phyloP scores from a whole-genome alignment of 2,888 invertebrate genomes.

The Trilocha varians region DNA sequence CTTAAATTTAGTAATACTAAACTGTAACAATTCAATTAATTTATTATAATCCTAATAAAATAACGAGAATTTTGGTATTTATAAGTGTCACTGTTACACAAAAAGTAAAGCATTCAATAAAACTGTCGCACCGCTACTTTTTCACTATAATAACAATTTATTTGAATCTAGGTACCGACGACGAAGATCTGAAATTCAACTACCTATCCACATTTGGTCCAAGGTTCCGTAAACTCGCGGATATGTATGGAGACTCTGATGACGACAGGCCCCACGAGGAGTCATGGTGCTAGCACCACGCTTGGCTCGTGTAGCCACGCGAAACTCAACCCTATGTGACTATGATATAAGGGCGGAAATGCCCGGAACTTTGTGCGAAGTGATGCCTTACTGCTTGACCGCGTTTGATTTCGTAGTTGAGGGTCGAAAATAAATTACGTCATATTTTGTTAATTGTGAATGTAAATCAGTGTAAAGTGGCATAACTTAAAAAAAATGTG shows the following conservation, averaged over 20 bases:
- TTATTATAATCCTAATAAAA: too few species aligned
- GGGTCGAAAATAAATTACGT: too few species aligned
- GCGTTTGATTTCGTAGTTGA: too few species aligned
- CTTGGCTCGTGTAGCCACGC: conserved; percentile 63
- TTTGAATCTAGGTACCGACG: conserved; percentile 79
- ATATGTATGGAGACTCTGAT: conserved; percentile 95
- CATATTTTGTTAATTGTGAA: conserved; percentile 16
- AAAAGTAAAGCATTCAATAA: too few species aligned
- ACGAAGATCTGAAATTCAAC: conserved; percentile 94
- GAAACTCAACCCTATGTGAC: conserved; percentile 26
- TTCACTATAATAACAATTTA: neutral
- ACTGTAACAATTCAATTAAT: too few species aligned
- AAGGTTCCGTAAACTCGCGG: conserved; percentile 93
- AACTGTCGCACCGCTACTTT: neutral
- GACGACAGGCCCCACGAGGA: conserved; percentile 87
- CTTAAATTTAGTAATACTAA: too few species aligned
- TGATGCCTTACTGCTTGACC: conserved; percentile 49
- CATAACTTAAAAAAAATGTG: too few species aligned
- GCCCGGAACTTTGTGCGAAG: conserved; percentile 18
- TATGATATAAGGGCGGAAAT: conserved; percentile 20
- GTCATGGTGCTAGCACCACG: conserved; percentile 84
- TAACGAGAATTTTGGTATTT: too few species aligned
- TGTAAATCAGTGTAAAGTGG: too few species aligned
- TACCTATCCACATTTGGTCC: conserved; percentile 96
- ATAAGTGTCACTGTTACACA: too few species aligned